Conservation (phyloP, 2,888 invertebrate genomes). For the Hirudinaria manillensis region DNA sequence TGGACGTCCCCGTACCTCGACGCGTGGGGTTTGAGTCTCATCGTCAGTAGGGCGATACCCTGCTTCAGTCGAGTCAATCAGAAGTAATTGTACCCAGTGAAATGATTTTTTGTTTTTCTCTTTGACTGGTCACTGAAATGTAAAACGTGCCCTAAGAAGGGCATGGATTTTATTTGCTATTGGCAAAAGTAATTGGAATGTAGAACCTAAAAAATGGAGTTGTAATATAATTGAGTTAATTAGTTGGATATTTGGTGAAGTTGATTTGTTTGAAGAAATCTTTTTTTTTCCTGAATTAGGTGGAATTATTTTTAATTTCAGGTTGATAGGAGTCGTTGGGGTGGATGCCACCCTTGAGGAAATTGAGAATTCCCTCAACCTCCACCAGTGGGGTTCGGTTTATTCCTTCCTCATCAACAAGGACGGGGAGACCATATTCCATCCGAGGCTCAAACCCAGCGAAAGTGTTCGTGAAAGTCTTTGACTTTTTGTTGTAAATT, state of each 20-base stretch:
- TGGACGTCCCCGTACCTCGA: constrained; percentile 56
- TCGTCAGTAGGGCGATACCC: constrained; percentile 55
- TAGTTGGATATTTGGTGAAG: no score
- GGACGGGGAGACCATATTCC: constrained; percentile 55
- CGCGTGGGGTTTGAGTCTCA: constrained; percentile 54
- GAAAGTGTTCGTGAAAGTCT: constrained; percentile 47
- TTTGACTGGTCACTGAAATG: neutral
- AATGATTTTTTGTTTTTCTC: neutral
- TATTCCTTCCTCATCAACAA: constrained; percentile 55
- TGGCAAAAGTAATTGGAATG: no score
- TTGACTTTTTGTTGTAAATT: neutral
- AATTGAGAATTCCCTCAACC: constrained; percentile 53
- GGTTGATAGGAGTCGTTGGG: constrained; percentile 55
- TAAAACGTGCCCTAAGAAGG: no score
- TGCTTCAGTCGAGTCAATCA: constrained; percentile 49
- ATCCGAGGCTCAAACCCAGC: constrained; percentile 54
- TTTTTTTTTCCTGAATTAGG: no score
- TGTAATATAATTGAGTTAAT: no score
- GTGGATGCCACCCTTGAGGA: constrained; percentile 55
- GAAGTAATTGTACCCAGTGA: constrained; percentile 46
- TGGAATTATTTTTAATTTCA: constrained; percentile 32
- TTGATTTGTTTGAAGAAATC: no score
- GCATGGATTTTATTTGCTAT: neutral
- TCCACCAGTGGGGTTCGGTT: constrained; percentile 55
- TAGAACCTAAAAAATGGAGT: no score